Conservation (phyloP, 2,113 vertebrate species). For the Protomyctophum bolini region DNA sequence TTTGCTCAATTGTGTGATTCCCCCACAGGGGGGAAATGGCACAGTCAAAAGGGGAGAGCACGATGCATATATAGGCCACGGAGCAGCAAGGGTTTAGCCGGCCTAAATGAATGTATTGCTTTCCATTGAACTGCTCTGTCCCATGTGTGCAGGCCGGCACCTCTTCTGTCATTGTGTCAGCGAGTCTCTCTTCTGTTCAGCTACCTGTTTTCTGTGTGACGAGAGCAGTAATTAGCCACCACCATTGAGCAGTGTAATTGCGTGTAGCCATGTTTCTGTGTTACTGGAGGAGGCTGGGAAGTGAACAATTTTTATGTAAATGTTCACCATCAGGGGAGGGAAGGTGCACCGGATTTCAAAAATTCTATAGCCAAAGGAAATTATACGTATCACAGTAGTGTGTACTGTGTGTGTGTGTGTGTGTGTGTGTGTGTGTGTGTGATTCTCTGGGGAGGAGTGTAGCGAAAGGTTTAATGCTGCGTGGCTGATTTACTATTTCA, state of each 20-base stretch:
- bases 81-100: conserved; percentile 64
- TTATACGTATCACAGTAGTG: conserved; percentile 26
- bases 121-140: conserved; percentile 69
- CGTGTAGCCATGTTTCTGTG: conserved; percentile 57
- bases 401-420: conserved; percentile 34
- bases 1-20: conserved; percentile 59
- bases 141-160: conserved; percentile 60
- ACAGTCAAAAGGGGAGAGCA: conserved; percentile 39
- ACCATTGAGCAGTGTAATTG: conserved; percentile 72
- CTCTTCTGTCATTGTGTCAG: conserved; percentile 58
- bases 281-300: conserved; percentile 54
- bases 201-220: conserved; percentile 74
- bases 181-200: conserved; percentile 39
- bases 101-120: conserved; percentile 76
- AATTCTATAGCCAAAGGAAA: conserved; percentile 44
- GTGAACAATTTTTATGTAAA: conserved; percentile 75
- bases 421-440: conserved; percentile 20
- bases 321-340: conserved; percentile 28
- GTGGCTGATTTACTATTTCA: conserved; percentile 66
- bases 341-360: conserved; percentile 49
- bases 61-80: conserved; percentile 47
- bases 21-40: conserved; percentile 48
- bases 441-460: conserved; percentile 58
- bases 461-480: conserved; percentile 48
- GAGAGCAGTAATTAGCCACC: conserved; percentile 71